A percentile compares a stretch with the other conserved stretches of the same genome.
Evolutionary conservation across 2,888 invertebrate genomes (phyloP).

Genomic region (Apodemia mormo): DNA sequence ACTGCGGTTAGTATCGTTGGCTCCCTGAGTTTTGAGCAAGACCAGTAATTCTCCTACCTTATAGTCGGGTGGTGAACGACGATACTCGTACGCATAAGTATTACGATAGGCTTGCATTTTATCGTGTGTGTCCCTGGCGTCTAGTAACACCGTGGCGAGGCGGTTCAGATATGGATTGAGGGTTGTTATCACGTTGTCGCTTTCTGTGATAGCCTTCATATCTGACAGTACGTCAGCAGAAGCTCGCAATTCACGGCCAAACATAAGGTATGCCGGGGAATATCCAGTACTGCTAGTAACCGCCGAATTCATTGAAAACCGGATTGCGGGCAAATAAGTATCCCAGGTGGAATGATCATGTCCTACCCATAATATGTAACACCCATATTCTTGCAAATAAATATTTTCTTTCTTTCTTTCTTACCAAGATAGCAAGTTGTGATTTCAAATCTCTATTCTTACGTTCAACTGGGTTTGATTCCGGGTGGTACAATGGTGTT

Average conservation of each 20-base stretch:
- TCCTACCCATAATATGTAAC: no score
- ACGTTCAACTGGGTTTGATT: slow-evolving; percentile 31
- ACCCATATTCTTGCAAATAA: no score
- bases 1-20: slow-evolving; percentile 14
- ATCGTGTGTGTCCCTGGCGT: slow-evolving; percentile 23
- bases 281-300: no score
- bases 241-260: no score
- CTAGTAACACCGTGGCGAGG: neutral
- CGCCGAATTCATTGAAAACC: no score
- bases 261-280: no score
- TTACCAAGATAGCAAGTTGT: no score
- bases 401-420: no score
- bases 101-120: slow-evolving; percentile 18
- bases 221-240: neutral
- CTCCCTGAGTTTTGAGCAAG: slow-evolving; percentile 22
- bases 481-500: slow-evolving; percentile 33
- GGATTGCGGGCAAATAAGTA: no score
- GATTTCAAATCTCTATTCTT: no score
- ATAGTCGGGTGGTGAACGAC: slow-evolving; percentile 15
- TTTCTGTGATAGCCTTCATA: slow-evolving; percentile 19
- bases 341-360: no score
- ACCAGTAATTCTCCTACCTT: slow-evolving; percentile 23
- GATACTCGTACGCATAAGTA: neutral
- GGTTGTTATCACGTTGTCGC: slow-evolving; percentile 17
- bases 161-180: slow-evolving; percentile 8